Conservation (phyloP, 2,797 vertebrate species). For the Sebastes taczanowskii region DNA sequence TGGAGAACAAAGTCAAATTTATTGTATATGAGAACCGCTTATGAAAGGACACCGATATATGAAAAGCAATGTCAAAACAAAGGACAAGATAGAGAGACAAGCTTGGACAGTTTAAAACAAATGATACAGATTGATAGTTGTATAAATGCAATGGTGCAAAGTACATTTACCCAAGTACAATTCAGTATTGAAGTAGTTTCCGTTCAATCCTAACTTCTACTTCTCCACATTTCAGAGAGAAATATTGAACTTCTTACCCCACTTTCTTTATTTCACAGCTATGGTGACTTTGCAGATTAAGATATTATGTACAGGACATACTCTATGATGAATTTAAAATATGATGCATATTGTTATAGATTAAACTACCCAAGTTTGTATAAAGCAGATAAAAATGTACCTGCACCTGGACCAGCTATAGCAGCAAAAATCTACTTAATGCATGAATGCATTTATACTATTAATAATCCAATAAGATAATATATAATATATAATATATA, state of each 20-base stretch:
- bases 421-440: background rate
- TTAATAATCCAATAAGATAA: background rate
- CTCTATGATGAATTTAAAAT: background rate
- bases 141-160: background rate
- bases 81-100: background rate
- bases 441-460: background rate
- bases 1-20: background rate
- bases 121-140: background rate
- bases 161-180: background rate
- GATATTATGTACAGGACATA: background rate
- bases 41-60: background rate
- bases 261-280: background rate
- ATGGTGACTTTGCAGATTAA: background rate
- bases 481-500: background rate
- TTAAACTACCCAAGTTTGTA: background rate
- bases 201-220: background rate
- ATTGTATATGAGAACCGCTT: background rate
- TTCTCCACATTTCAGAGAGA: background rate
- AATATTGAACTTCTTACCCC: background rate
- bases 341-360: background rate
- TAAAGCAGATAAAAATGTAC: background rate
- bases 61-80: background rate
- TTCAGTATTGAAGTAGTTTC: background rate
- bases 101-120: background rate
- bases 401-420: background rate